Evolutionary conservation across 2,113 vertebrate species (phyloP), one percentile per base, ranked within the genome.

Genomic region (Bostrychus sinensis): DNA sequence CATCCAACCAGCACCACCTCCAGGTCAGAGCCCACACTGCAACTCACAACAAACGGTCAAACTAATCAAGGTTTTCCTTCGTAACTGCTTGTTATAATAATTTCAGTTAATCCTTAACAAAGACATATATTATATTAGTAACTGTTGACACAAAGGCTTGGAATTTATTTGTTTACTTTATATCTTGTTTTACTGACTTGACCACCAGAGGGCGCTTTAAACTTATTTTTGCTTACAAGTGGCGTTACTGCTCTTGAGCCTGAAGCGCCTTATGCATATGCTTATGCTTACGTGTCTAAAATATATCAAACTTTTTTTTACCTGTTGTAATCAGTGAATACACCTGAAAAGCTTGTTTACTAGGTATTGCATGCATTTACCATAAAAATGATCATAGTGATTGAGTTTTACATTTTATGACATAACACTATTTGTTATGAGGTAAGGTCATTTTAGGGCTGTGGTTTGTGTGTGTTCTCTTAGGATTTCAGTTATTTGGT

Each of bases 1-100:
- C 37, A 94, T 98, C 62, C 95, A 96, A 62, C 94, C 94, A 56
- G 93, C 94, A 0, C 94, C 91, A 56, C 64, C 89, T 57, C 83
- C 93, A 94, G 95, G 97, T 98, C 72, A 80, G 85, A 54, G 5
- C 20, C 48, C 23, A 23, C 56, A 79, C 51, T 69, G 50, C 66
- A 78, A 19, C 34, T 70, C 43, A 14, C 22, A 13, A 46, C 20
- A 25, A 48, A 48, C 20, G 4, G 7, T 4, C n/a, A n/a, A n/a
- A n/a, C n/a, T n/a, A n/a, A n/a, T n/a, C n/a, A n/a, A n/a, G 12
- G 13, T 48, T 48, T 48, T 10, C 13, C 12, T 13, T 25, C 6
- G 12, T 48, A 25, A 7, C 14, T 23, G 5, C 5, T 46, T 25
- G 9, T 48, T 14, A 7, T 30, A 30, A 32, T 32, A 32, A 32